Evolutionary conservation across 2,888 invertebrate genomes (phyloP).

Genomic region (Euspilapteryx auroguttella): DNA sequence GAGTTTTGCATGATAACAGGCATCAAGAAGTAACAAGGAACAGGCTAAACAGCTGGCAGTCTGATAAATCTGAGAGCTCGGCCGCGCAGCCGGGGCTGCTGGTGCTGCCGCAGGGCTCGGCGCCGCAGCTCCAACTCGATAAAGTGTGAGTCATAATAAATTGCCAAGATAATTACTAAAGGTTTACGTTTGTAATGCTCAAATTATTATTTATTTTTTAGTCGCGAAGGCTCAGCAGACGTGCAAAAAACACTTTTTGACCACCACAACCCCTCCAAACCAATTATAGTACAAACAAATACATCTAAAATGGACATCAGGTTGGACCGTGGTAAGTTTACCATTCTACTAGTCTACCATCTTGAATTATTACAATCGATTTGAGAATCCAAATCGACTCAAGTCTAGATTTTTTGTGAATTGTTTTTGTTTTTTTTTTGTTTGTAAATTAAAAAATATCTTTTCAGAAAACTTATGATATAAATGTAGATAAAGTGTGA

Average conservation of each 20-base stretch:
- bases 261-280: slow-evolving; percentile 63
- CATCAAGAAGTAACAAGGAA: slow-evolving; percentile 26
- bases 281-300: slow-evolving; percentile 67
- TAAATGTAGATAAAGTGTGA: too few species aligned
- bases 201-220: too few species aligned
- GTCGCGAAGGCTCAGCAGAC: slow-evolving; percentile 26
- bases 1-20: too few species aligned
- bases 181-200: too few species aligned
- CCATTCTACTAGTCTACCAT: too few species aligned
- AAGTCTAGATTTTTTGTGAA: too few species aligned
- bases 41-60: slow-evolving; percentile 26
- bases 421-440: too few species aligned
- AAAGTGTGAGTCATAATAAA: slow-evolving; percentile 22
- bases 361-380: too few species aligned
- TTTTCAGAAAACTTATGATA: too few species aligned
- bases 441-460: too few species aligned
- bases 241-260: slow-evolving; percentile 42
- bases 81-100: slow-evolving; percentile 37
- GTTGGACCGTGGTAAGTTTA: slow-evolving; percentile 37
- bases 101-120: slow-evolving; percentile 38
- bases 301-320: slow-evolving; percentile 35
- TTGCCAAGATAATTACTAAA: too few species aligned
- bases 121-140: slow-evolving; percentile 35
- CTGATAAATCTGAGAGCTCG: slow-evolving; percentile 38
- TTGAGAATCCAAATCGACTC: too few species aligned